Base-by-base conservation (phyloP, 2,888 invertebrate genomes). In the Hymenopus coronatus region DNA sequence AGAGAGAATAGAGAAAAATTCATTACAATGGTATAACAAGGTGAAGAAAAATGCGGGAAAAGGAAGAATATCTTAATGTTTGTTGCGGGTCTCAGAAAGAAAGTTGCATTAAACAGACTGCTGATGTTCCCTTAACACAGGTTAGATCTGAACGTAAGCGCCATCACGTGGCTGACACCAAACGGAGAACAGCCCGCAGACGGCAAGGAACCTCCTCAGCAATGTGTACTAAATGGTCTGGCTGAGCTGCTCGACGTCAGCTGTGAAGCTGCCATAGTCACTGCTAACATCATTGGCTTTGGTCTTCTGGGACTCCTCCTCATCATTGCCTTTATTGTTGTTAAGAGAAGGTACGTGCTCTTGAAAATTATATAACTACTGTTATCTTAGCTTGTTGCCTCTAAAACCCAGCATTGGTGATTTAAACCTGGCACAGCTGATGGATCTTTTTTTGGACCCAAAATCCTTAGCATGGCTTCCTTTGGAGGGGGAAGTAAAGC, bases 251-350 rank as follows among this genome's bases (percentile, higher is more conserved):
- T 98, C 54, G 94, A 94, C 91, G 95, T 96, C 0, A 95, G 95
- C 89, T 98, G 98, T 93, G 96, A 96, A 91, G 94, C 95, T 70
- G 97, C 97, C 0, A 95, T 96, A 89, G 94, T 96, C 12, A 94
- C 96, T 33, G 94, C 95, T 14, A 96, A 96, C 91, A 93, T 96
- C 14, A 93, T 96, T 54, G 95, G 95, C 4, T 93, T 96, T 86
- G 92, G 94, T 9, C 91, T 94, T 0, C 93, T 96, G n/a, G 93
- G 94, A n/a, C 90, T 95, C 28, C 91, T 95, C 28, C 93, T 96
- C 12, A 92, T 95, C 20, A 92, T 95, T n/a, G 94, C 95, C 1
- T 95, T 96, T 91, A 93, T 96, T 84, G 93, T 96, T 90, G 95
- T 96, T 92, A 96, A 96, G 92, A 93, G 94, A 91, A 95, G 94